phyloP scores from a whole-genome alignment of 2,113 vertebrate species.

The Hiodon alosoides region DNA sequence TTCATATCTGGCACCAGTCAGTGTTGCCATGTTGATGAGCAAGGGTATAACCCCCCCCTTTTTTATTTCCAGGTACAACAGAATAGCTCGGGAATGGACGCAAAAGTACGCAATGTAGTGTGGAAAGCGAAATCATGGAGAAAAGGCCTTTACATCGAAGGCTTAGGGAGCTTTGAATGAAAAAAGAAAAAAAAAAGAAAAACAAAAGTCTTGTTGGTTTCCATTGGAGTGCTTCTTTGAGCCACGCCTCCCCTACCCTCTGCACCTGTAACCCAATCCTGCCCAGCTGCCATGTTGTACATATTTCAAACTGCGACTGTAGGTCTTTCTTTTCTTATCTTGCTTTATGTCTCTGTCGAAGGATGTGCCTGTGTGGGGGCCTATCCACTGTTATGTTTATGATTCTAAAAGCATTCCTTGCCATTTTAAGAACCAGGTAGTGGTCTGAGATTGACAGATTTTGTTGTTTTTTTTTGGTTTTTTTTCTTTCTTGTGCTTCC shows the following conservation, averaged over 20 bases:
- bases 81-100: slow-evolving; percentile 99
- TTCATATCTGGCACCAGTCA: neutral
- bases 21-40: neutral
- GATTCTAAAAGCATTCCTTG: slow-evolving; percentile 83
- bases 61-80: slow-evolving; percentile 88
- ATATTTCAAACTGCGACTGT: slow-evolving; percentile 56
- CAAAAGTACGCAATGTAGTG: slow-evolving; percentile 99
- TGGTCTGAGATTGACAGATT: slow-evolving; percentile 40
- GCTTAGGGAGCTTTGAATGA: slow-evolving; percentile 95
- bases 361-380: slow-evolving; percentile 21
- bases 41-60: neutral
- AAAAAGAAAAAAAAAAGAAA: slow-evolving; percentile 73
- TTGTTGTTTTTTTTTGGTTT: slow-evolving; percentile 30
- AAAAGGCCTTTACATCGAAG: slow-evolving; percentile 86
- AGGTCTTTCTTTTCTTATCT: slow-evolving; percentile 29
- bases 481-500: slow-evolving; percentile 33
- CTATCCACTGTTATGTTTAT: slow-evolving; percentile 58
- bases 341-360: slow-evolving; percentile 28
- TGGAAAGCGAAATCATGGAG: slow-evolving; percentile 80
- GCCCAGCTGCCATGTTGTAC: slow-evolving; percentile 53
- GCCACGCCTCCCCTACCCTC: slow-evolving; percentile 69
- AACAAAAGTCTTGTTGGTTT: slow-evolving; percentile 85
- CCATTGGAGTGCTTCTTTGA: slow-evolving; percentile 99
- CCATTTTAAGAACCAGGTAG: slow-evolving; percentile 63
- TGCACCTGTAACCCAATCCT: slow-evolving; percentile 47